These are phyloP conservation scores for Megalops cyprinoides DNA, from an alignment of 2,797 vertebrate species.

Conservation along the genomic window DNA sequence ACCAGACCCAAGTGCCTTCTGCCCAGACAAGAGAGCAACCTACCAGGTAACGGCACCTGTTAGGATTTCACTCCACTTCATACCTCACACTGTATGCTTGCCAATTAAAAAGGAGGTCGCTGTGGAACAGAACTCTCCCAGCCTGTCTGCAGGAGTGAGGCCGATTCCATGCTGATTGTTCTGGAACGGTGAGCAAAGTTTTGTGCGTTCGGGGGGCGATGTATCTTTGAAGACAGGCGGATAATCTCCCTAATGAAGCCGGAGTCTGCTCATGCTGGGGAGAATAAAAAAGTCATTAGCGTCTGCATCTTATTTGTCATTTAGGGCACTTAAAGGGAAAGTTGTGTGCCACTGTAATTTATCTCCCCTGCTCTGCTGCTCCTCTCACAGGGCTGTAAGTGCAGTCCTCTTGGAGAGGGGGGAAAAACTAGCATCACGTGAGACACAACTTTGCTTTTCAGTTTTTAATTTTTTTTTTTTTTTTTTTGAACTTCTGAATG, in stretches of 20 bases:
- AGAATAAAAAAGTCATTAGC: slow-evolving; percentile 30
- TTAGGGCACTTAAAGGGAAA: slow-evolving; percentile 25
- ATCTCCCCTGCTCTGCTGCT: slow-evolving; percentile 61
- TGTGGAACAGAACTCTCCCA: background rate
- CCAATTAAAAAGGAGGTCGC: background rate
- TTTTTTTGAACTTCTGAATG: slow-evolving; percentile 25
- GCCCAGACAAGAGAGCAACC: slow-evolving; percentile 24
- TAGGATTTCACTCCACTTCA: background rate
- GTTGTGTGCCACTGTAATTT: slow-evolving; percentile 48
- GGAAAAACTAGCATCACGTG: slow-evolving; percentile 23
- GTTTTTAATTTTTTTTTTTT: slow-evolving; percentile 23
- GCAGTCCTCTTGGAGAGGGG: slow-evolving; percentile 46
- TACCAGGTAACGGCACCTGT: slow-evolving; percentile 44
- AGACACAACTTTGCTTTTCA: slow-evolving; percentile 31
- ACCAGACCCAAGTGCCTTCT: background rate
- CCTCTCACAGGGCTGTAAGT: slow-evolving; percentile 51
- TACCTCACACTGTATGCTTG: background rate
- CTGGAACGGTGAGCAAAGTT: background rate
- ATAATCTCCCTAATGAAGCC: slow-evolving; percentile 33
- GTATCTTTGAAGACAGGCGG: slow-evolving; percentile 17
- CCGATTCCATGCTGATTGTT: background rate
- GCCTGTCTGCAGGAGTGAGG: background rate
- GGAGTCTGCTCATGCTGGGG: slow-evolving; percentile 14
- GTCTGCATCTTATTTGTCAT: slow-evolving; percentile 25
- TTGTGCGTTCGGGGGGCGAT: background rate